Evolutionary conservation across 2,888 invertebrate genomes (phyloP).

Genomic region (Leucozona laternaria): DNA sequence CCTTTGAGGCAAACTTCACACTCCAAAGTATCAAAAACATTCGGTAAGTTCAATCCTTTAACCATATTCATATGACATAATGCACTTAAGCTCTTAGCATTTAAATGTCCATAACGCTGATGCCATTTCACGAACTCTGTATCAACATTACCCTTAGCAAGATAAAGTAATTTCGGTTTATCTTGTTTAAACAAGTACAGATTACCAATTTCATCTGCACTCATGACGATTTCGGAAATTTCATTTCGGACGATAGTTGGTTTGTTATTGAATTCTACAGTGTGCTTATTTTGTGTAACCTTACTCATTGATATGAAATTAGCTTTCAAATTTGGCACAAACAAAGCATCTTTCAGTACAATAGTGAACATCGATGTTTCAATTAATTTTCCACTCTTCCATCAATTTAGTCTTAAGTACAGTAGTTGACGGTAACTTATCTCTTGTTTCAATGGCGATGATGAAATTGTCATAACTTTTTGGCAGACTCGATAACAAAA

Average conservation of each 20-base stretch:
- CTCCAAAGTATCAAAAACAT: neutral
- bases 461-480: neutral
- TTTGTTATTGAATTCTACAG: neutral
- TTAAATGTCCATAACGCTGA: neutral
- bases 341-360: neutral
- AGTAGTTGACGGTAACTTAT: neutral
- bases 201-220: neutral
- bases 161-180: neutral
- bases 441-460: neutral
- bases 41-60: neutral
- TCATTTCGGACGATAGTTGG: neutral
- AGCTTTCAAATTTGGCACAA: neutral
- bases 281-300: neutral
- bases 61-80: neutral
- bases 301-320: neutral
- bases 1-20: neutral
- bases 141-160: neutral
- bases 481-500: neutral
- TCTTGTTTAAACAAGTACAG: neutral
- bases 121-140: neutral
- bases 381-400: constrained; percentile 1
- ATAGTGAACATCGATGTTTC: neutral
- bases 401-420: neutral
- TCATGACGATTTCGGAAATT: neutral
- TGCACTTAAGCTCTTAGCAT: neutral